Base-by-base conservation (phyloP, 35 echinoderm and acorn worm species). In the Chiridota heheva region DNA sequence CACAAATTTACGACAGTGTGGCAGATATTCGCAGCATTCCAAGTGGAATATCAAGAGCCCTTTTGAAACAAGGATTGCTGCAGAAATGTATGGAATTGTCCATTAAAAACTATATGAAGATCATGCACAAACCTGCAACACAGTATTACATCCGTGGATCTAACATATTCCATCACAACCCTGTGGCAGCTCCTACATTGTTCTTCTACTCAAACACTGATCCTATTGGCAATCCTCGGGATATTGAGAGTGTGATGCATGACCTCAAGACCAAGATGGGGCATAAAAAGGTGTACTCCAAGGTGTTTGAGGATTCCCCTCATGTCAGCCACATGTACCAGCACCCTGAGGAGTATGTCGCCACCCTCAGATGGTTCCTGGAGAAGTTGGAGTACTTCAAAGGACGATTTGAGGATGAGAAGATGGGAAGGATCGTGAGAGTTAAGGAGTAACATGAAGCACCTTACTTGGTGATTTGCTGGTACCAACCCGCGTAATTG, bases 121-220 rank as follows among this genome's bases (percentile, higher is more conserved):
- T 77, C 6, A 77, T 80, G 71, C 62, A 90, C 2, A 44, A 58
- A 4, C n/a, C 42, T 1, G 86, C 86, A 27, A 84, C 81, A 31
- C 63, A 76, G 67, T 87, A 96, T 44, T 90, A 96, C 56, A 27
- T 22, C 0, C 22, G 69, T 40, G 87, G 60, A 13, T 96, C 91
- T 7, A 31, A 74, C 0, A 40, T 85, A 37, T 96, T 96, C 73
- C 60, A 81, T 48, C 60, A 85, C 36, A 85, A 86, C 67, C 86
- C 86, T 16, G 87, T 96, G 1, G 66, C 62, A 5, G 86, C 84
- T 37, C 91, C 91, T 12, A 43, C 91, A 4, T 36, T 96, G 20
- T 96, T 96, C 65, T 79, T 90, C 72, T 96, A 96, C 61, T 96
- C 91, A 26, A 49, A 90, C 57, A 84, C 81, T 2, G 91, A 96